Conservation (phyloP, 2,888 invertebrate genomes). For the Uloborus plumipes region DNA sequence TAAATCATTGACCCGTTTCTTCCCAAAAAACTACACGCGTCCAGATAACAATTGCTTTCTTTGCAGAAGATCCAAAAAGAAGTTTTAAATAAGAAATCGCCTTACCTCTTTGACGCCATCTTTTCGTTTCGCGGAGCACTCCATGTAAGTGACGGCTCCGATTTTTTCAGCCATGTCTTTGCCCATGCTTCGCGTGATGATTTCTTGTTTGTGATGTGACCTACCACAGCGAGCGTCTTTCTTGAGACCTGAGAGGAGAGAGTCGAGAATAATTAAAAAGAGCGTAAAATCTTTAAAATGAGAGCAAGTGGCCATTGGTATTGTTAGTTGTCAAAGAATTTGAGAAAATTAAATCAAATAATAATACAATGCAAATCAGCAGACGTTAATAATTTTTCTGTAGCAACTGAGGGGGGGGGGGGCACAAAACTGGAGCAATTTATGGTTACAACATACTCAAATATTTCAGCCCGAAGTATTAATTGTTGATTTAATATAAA, state of each 20-base stretch:
- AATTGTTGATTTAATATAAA: no score
- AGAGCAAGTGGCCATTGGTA: not conserved
- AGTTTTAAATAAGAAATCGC: not conserved
- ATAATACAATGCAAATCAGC: no score
- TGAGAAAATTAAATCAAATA: no score
- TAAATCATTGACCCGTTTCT: not conserved
- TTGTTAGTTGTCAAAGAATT: not conserved
- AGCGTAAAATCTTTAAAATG: not conserved
- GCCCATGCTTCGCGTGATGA: slow-evolving; percentile 51
- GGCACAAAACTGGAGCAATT: no score
- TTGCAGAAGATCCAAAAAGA: not conserved
- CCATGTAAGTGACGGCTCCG: slow-evolving; percentile 43
- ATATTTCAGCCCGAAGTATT: no score
- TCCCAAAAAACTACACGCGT: not conserved
- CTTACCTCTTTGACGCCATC: slow-evolving; percentile 39
- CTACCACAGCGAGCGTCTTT: slow-evolving; percentile 27
- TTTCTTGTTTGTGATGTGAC: not conserved
- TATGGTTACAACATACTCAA: no score
- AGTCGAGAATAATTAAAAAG: not conserved
- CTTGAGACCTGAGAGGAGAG: slow-evolving; percentile 24
- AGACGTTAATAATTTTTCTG: no score
- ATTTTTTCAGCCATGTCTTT: slow-evolving; percentile 50
- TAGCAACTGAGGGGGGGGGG: no score
- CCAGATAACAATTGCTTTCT: not conserved
- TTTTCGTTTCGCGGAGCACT: slow-evolving; percentile 50